Evolutionary conservation across 2,888 invertebrate species (phyloP).

Genomic region (Heliconius ethilla): DNA sequence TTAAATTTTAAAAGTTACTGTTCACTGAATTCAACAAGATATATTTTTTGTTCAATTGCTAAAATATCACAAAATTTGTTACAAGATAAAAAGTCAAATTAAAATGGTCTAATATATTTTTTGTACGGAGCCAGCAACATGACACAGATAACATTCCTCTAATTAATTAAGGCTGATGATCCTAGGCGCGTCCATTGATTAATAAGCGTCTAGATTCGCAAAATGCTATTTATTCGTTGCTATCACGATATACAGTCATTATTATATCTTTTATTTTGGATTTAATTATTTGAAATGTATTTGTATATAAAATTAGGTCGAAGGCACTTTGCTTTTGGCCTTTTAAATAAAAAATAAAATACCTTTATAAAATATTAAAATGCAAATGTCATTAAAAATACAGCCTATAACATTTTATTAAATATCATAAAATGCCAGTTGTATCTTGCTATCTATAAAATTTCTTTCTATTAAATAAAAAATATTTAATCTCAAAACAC

Average conservation of each 20-base stretch:
- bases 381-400: background rate
- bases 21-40: background rate
- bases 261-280: constrained; percentile 17
- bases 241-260: constrained; percentile 32
- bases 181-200: constrained; percentile 33
- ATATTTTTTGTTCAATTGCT: background rate
- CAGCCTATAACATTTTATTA: background rate
- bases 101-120: background rate
- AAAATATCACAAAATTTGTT: background rate
- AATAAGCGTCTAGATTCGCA: constrained; percentile 35
- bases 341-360: no score
- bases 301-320: background rate
- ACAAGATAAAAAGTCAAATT: constrained; percentile 4
- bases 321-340: background rate
- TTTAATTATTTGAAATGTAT: background rate
- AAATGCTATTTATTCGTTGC: constrained; percentile 29
- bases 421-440: no score
- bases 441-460: no score
- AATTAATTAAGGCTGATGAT: constrained; percentile 40
- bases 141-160: constrained; percentile 21
- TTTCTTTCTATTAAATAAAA: no score
- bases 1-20: background rate
- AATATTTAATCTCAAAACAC: no score
- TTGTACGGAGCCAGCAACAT: background rate
- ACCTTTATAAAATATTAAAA: no score